Evolutionary conservation across 2,888 invertebrate species (phyloP).

Genomic region (Ametastegia equiseti): DNA sequence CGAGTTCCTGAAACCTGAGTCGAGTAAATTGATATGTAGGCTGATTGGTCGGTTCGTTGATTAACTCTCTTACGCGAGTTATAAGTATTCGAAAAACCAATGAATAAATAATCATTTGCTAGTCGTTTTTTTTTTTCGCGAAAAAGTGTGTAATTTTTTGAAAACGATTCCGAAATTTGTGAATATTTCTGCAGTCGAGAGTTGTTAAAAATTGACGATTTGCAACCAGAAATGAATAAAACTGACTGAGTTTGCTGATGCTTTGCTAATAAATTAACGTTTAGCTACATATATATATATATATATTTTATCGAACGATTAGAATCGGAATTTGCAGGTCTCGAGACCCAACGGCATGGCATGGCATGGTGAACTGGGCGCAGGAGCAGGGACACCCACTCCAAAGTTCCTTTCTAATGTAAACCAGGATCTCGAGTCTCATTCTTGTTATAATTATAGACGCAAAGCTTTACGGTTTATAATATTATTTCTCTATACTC

Average conservation of each 20-base stretch:
- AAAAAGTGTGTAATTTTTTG: too few species aligned
- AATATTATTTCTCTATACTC: neutral
- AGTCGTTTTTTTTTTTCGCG: neutral
- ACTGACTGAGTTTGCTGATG: too few species aligned
- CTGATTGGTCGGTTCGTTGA: neutral
- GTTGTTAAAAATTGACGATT: too few species aligned
- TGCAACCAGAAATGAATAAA: too few species aligned
- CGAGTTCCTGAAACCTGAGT: neutral
- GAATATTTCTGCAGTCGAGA: too few species aligned
- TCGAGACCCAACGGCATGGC: neutral
- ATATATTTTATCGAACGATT: slow-evolving; percentile 35
- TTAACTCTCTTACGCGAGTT: neutral
- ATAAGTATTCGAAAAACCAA: too few species aligned
- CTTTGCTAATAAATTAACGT: too few species aligned
- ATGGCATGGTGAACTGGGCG: neutral
- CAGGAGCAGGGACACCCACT: slow-evolving; percentile 49
- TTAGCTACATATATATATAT: neutral
- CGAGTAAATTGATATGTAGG: neutral
- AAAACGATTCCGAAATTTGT: too few species aligned
- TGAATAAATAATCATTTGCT: neutral
- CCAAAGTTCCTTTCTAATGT: slow-evolving; percentile 49
- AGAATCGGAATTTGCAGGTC: slow-evolving; percentile 37
- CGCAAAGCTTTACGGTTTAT: neutral
- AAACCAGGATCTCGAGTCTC: slow-evolving; percentile 47
- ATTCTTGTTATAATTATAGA: slow-evolving; percentile 25